phyloP scores from a whole-genome alignment of 2,888 invertebrate species.

The Clusia tigrina region DNA sequence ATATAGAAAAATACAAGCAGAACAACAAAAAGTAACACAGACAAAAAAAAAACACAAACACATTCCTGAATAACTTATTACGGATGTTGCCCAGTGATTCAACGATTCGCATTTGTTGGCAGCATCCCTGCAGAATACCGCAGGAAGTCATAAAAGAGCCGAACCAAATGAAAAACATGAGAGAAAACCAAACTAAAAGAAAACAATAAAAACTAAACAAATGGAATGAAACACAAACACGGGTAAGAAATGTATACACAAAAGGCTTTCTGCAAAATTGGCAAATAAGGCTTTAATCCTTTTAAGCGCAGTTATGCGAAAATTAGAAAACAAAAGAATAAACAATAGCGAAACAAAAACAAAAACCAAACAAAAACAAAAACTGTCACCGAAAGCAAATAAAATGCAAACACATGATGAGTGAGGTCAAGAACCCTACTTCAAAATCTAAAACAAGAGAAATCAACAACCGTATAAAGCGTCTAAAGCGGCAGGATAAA shows the following conservation, averaged over 20 bases:
- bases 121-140: neutral
- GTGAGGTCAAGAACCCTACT: constrained; percentile 14
- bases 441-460: neutral
- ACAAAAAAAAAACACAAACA: neutral
- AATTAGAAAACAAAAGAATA: constrained; percentile 36
- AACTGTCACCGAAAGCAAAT: constrained; percentile 1
- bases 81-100: no score
- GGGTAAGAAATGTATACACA: neutral
- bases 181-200: neutral
- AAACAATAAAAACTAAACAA: neutral
- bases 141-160: neutral
- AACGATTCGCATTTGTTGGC: neutral
- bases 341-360: neutral
- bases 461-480: no score
- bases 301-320: constrained; percentile 52
- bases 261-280: constrained; percentile 30
- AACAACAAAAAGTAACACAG: neutral
- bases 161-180: neutral
- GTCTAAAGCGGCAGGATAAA: constrained; percentile 4
- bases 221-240: neutral
- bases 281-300: constrained; percentile 55
- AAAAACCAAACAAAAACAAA: neutral
- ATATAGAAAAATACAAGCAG: no score
- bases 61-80: neutral
- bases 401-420: neutral